A percentile compares a stretch with the other conserved stretches of the same genome.
These are phyloP conservation scores for Drosophila nasuta DNA, from an alignment of 1,140 invertebrate species.

Conservation along the genomic window DNA sequence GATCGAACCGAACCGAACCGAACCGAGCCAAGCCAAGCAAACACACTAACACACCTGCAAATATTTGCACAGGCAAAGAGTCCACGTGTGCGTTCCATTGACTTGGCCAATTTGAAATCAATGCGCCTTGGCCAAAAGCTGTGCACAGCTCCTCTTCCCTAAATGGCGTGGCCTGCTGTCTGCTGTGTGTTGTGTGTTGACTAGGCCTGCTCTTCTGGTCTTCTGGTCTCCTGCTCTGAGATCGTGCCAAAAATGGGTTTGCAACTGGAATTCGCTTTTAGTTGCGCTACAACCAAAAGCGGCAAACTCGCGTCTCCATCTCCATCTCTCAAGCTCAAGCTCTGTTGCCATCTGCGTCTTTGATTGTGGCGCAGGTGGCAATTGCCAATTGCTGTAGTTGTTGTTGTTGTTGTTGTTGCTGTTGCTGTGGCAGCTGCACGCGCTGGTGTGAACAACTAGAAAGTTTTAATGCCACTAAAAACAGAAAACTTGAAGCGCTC, in stretches of 20 bases:
- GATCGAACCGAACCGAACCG: constrained; percentile 41
- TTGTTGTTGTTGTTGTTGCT: neutral
- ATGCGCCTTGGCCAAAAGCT: constrained; percentile 29
- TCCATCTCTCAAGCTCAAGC: constrained; percentile 8
- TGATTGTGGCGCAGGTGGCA: constrained; percentile 70
- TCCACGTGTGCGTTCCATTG: constrained; percentile 77
- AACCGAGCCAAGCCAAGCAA: constrained; percentile 9
- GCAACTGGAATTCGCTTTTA: constrained; percentile 83
- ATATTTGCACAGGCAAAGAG: constrained; percentile 2
- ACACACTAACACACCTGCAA: constrained; percentile 63
- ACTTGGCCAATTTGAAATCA: constrained; percentile 67
- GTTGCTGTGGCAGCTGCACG: constrained; percentile 34
- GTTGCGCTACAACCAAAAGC: constrained; percentile 56
- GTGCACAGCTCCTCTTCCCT: constrained; percentile 58
- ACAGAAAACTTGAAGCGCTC: constrained; percentile 17
- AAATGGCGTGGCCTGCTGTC: constrained; percentile 52
- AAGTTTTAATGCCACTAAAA: constrained; percentile 63
- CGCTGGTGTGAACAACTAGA: constrained; percentile 80
- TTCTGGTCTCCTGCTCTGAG: constrained; percentile 39
- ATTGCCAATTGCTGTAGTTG: constrained; percentile 52
- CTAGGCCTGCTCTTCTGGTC: constrained; percentile 2
- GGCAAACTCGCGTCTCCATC: constrained; percentile 17
- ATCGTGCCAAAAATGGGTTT: constrained; percentile 83
- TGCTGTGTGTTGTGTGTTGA: neutral
- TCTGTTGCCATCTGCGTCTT: constrained; percentile 22